These are phyloP conservation scores for Ia io DNA, from an alignment of 2,113 vertebrate genomes.

Conservation along the genomic window DNA sequence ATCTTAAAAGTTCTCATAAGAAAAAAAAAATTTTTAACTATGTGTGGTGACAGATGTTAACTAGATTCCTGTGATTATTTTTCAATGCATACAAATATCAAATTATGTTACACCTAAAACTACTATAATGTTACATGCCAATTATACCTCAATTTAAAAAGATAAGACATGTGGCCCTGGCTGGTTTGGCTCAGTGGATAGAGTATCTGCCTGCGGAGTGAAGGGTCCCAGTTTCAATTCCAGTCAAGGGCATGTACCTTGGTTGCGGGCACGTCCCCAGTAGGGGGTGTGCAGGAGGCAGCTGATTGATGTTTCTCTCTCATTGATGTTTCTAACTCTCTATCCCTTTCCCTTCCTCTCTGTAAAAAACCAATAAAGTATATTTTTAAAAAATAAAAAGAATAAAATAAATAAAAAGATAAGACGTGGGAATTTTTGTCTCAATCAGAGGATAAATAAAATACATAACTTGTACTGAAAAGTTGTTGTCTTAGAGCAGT, in stretches of 20 bases:
- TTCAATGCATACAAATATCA: not conserved
- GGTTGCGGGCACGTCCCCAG: no score
- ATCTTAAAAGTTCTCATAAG: not conserved
- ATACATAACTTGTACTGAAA: not conserved
- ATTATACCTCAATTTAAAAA: not conserved
- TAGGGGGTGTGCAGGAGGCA: no score
- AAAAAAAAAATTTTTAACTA: not conserved
- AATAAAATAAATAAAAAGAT: no score
- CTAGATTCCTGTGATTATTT: not conserved
- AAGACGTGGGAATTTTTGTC: not conserved
- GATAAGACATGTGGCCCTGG: not conserved
- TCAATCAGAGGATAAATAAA: conserved; percentile 4
- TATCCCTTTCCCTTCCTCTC: no score
- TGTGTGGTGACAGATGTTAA: not conserved
- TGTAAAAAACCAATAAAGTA: no score
- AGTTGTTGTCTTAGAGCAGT: not conserved
- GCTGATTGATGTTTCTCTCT: no score
- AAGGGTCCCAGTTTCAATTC: no score
- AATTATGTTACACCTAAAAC: not conserved
- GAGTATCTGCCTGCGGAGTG: no score
- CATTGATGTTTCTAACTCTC: no score
- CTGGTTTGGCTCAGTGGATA: no score
- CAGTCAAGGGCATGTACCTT: no score
- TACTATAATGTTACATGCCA: not conserved
- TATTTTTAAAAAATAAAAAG: no score